Conservation (phyloP, 2,888 invertebrate genomes). For the Ommatoiulus sabulosus region DNA sequence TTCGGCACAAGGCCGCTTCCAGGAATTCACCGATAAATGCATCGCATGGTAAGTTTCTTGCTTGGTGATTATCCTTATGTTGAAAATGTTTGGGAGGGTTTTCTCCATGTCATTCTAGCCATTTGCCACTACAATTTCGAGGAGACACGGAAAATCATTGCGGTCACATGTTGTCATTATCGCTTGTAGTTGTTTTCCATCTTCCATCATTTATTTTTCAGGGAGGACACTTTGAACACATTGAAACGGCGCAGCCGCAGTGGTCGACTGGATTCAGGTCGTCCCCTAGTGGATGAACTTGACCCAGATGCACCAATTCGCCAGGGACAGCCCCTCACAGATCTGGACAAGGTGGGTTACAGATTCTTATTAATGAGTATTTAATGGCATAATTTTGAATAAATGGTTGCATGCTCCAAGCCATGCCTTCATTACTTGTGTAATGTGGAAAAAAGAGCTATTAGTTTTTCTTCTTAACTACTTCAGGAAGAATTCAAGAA, state of each 20-base stretch:
- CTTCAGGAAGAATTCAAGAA: no score
- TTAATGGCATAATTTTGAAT: no score
- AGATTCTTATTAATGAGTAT: no score
- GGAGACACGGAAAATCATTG: no score
- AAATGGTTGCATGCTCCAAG: no score
- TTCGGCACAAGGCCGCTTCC: conserved; percentile 70
- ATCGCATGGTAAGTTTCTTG: conserved; percentile 75
- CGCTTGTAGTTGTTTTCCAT: background rate
- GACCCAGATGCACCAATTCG: conserved; percentile 92
- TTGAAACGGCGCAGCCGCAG: conserved; percentile 62
- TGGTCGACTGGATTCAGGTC: conserved; percentile 59
- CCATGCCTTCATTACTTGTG: no score
- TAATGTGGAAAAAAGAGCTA: no score
- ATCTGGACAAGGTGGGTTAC: conserved; percentile 76
- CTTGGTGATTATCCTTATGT: no score
- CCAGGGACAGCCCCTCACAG: conserved; percentile 82
- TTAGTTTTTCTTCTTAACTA: no score
- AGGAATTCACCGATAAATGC: conserved; percentile 84
- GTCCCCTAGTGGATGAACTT: conserved; percentile 76
- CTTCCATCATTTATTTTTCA: conserved; percentile 20
- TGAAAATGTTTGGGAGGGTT: no score
- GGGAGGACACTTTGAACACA: conserved; percentile 84
- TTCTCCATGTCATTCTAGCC: background rate
- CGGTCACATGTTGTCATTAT: no score
- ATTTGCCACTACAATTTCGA: background rate